Evolutionary conservation across 2,888 invertebrate genomes (phyloP).

Genomic region (Timema podura): DNA sequence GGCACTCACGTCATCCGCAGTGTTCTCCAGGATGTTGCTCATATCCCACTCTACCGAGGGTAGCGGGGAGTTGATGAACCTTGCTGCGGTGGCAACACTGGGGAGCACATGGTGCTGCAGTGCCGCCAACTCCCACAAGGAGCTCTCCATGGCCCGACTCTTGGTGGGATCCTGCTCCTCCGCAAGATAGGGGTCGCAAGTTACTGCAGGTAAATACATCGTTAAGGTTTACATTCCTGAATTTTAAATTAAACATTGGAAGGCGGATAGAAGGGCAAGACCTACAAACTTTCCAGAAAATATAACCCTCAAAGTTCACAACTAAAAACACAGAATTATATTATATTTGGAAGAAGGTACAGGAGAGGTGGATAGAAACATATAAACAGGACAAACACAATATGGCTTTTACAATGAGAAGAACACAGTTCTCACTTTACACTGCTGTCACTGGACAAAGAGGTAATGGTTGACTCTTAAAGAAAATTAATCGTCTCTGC

Average conservation of each 20-base stretch:
- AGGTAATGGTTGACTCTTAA: no score
- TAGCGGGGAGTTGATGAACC: constrained; percentile 61
- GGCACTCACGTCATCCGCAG: constrained; percentile 55
- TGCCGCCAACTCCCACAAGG: constrained; percentile 87
- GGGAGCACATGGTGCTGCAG: constrained; percentile 71
- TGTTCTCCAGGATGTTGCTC: constrained; percentile 59
- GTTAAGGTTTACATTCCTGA: not conserved
- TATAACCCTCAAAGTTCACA: not conserved
- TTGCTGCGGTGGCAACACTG: constrained; percentile 65
- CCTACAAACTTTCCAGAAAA: not conserved
- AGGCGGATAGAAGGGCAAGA: no score
- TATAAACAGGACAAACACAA: no score
- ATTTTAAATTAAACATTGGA: not conserved
- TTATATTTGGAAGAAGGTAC: no score
- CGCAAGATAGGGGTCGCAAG: constrained; percentile 78
- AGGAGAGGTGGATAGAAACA: no score
- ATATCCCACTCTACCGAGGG: constrained; percentile 67
- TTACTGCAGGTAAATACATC: constrained; percentile 32
- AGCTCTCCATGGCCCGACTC: constrained; percentile 80
- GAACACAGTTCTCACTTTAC: no score
- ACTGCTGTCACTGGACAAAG: no score
- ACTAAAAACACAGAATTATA: constrained; percentile 2
- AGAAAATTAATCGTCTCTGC: no score
- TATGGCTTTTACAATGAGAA: no score
- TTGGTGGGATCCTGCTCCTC: constrained; percentile 74